phyloP scores from a whole-genome alignment of 2,797 vertebrate species.

The Rhinatrema bivittatum region DNA sequence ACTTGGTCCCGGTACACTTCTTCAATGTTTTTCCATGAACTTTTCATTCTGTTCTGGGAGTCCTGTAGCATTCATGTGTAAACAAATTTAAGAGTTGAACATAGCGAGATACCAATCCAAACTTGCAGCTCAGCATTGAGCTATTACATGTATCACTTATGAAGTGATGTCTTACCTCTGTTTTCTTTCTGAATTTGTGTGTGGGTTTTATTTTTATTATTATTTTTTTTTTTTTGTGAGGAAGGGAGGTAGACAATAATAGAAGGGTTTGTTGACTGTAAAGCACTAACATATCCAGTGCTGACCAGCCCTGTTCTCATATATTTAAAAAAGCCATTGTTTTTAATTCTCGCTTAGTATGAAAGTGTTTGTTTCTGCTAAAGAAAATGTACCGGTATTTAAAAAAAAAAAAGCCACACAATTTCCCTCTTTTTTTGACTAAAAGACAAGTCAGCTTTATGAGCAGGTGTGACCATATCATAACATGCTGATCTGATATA shows the following conservation, averaged over 20 bases:
- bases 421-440: conserved; percentile 28
- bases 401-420: conserved; percentile 18
- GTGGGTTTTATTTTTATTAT: too few species aligned
- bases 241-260: too few species aligned
- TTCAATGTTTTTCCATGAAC: too few species aligned
- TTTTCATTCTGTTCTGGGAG: too few species aligned
- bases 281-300: conserved; percentile 31
- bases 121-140: too few species aligned
- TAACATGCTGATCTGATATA: conserved; percentile 49
- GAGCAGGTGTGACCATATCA: conserved; percentile 47
- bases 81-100: too few species aligned
- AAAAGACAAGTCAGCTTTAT: conserved; percentile 44
- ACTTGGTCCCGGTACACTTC: too few species aligned
- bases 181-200: conserved; percentile 27
- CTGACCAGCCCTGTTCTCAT: conserved; percentile 37
- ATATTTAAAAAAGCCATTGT: conserved; percentile 42
- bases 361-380: conserved; percentile 42
- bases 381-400: conserved; percentile 52
- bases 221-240: conserved; percentile 14
- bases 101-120: too few species aligned
- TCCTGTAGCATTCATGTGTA: too few species aligned
- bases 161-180: conserved; percentile 37
- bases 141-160: too few species aligned
- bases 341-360: conserved; percentile 44
- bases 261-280: background rate